Percentiles rank a stretch among this genome's conserved stretches.
Evolutionary conservation across 2,113 vertebrate genomes (phyloP).

Genomic region (Sylvia atricapilla): DNA sequence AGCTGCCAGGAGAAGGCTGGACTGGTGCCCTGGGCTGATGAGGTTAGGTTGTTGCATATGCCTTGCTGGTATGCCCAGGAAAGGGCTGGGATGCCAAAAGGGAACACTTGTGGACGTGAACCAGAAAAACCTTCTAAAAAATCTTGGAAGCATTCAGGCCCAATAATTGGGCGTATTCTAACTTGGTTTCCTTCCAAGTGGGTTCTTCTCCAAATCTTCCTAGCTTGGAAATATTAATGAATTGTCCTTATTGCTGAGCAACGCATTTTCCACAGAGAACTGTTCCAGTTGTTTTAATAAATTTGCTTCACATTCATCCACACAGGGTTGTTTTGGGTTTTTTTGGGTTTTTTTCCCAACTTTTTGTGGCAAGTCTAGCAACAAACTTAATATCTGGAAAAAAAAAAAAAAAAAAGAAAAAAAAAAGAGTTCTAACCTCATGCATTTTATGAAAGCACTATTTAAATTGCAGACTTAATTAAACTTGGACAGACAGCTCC

Average conservation of each 20-base stretch:
- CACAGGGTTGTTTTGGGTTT: fast-evolving
- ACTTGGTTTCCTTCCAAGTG: conserved; percentile 29
- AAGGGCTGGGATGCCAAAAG: conserved; percentile 34
- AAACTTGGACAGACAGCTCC: background rate
- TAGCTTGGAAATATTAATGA: conserved; percentile 57
- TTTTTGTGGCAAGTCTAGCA: background rate
- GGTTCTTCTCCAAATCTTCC: conserved; percentile 34
- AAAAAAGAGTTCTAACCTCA: background rate
- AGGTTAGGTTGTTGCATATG: background rate
- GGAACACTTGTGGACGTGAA: background rate
- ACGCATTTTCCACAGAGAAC: conserved; percentile 18
- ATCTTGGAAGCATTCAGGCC: conserved; percentile 38
- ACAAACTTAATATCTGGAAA: background rate
- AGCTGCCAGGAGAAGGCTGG: conserved; percentile 21
- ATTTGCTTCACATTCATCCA: background rate
- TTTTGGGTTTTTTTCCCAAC: background rate
- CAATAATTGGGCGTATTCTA: conserved; percentile 40
- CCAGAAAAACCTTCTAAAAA: conserved; percentile 25
- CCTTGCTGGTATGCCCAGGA: background rate
- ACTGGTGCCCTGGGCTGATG: background rate
- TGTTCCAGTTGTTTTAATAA: conserved; percentile 26
- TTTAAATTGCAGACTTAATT: background rate
- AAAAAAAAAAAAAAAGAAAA: background rate
- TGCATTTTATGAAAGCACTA: background rate
- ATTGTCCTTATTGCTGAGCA: conserved; percentile 46